phyloP scores from a whole-genome alignment of 92 coral and sea anemone species.

The Phenganax subtilis region DNA sequence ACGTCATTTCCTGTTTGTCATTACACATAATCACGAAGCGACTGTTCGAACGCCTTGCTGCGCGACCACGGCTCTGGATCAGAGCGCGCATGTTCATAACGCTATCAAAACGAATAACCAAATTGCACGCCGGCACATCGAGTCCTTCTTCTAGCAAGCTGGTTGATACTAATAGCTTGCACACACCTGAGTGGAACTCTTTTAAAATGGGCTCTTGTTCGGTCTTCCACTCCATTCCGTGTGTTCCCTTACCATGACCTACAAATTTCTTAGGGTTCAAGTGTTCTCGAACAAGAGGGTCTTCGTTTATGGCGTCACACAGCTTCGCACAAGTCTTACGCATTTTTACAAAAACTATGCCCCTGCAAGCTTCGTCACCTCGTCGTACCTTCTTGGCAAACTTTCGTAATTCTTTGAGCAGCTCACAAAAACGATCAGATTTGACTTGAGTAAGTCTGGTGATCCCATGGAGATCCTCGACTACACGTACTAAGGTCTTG shows the following conservation, averaged over 20 bases:
- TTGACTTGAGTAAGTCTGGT: background rate
- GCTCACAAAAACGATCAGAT: constrained; percentile 42
- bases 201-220: constrained; percentile 79
- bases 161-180: constrained; percentile 78
- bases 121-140: constrained; percentile 93
- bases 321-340: constrained; percentile 79
- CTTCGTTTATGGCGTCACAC: constrained; percentile 61
- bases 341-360: constrained; percentile 88
- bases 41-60: constrained; percentile 82
- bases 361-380: constrained; percentile 57
- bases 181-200: constrained; percentile 77
- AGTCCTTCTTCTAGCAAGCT: constrained; percentile 92
- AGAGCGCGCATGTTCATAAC: constrained; percentile 63
- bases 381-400: constrained; percentile 45
- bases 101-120: constrained; percentile 89
- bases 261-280: constrained; percentile 76
- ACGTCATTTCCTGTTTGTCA: constrained; percentile 53
- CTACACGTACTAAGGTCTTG: background rate
- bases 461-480: background rate
- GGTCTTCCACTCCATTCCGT: constrained; percentile 93
- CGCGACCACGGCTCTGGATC: constrained; percentile 94
- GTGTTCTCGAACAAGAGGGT: constrained; percentile 36
- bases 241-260: constrained; percentile 86
- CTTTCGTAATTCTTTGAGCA: constrained; percentile 47
- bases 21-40: constrained; percentile 72